Percentiles rank a stretch among this genome's conserved stretches.
Evolutionary conservation across 2,888 invertebrate genomes (phyloP).

Genomic region (Dastarcus helophoroides): DNA sequence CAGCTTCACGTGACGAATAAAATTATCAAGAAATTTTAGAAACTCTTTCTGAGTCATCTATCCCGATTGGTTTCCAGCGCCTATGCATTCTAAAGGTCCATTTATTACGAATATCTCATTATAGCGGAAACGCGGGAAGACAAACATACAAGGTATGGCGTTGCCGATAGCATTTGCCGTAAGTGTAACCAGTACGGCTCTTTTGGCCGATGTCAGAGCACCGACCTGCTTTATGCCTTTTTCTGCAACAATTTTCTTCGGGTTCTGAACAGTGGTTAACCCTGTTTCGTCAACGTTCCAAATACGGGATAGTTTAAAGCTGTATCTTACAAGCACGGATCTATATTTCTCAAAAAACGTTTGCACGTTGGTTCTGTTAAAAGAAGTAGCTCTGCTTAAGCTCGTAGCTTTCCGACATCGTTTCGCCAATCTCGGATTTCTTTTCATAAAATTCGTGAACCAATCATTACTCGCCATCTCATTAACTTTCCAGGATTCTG

Average conservation of each 20-base stretch:
- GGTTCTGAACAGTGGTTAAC: conserved; percentile 22
- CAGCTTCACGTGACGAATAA: no score
- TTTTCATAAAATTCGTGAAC: conserved; percentile 4
- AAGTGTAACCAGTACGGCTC: conserved; percentile 21
- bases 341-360: no score
- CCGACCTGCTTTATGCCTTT: conserved; percentile 24
- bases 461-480: conserved; percentile 3
- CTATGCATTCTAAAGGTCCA: conserved; percentile 12
- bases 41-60: conserved; percentile 15
- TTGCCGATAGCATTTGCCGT: conserved; percentile 20
- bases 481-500: conserved; percentile 4
- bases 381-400: conserved; percentile 9
- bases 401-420: conserved; percentile 4
- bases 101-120: conserved; percentile 9
- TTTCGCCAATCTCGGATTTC: conserved; percentile 3
- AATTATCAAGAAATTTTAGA: no score
- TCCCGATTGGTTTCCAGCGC: conserved; percentile 14
- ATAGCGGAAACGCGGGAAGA: conserved; percentile 20
- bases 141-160: conserved; percentile 22
- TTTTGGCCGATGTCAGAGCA: conserved; percentile 22
- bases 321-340: conserved; percentile 8
- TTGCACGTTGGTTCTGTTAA: conserved; percentile 10
- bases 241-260: conserved; percentile 21
- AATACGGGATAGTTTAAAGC: conserved; percentile 9
- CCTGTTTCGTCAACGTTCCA: conserved; percentile 12